Percentiles rank a stretch among this genome's conserved stretches.
Conservation (phyloP, 2,888 invertebrate species). For the Abscondita cerata region DNA sequence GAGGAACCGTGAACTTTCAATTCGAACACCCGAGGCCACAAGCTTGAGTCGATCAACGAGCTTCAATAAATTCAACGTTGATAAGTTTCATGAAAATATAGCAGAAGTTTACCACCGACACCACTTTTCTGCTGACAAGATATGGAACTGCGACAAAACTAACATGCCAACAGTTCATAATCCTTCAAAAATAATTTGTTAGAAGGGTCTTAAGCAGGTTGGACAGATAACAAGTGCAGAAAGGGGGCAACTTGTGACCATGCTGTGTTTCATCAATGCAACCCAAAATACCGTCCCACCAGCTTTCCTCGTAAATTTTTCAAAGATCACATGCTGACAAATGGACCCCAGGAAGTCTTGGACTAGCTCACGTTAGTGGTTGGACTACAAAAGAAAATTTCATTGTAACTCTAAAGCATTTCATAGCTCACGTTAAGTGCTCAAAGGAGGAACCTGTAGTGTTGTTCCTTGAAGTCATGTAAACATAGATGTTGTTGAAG, state of each 20-base stretch:
- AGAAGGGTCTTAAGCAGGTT: constrained; percentile 42
- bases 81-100: constrained; percentile 3
- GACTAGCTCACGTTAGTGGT: constrained; percentile 34
- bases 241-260: constrained; percentile 32
- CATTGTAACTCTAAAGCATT: constrained; percentile 45
- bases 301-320: constrained; percentile 21
- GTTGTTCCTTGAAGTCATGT: constrained; percentile 41
- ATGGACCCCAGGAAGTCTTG: constrained; percentile 16
- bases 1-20: background rate
- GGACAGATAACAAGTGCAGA: constrained; percentile 34
- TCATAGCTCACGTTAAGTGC: constrained; percentile 44
- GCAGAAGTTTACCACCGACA: background rate
- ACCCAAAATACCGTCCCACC: constrained; percentile 19
- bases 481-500: no score
- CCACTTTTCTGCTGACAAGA: background rate
- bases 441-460: constrained; percentile 42
- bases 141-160: constrained; percentile 6
- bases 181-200: constrained; percentile 32
- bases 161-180: constrained; percentile 20
- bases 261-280: constrained; percentile 23
- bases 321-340: constrained; percentile 22
- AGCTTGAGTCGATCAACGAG: constrained; percentile 5
- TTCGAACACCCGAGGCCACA: constrained; percentile 4
- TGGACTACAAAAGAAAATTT: constrained; percentile 49
- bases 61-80: constrained; percentile 1